A percentile compares a stretch with the other conserved stretches of the same genome.
phyloP scores from a whole-genome alignment of 2,797 vertebrate genomes.

The Enteromius thamalakanensis region DNA sequence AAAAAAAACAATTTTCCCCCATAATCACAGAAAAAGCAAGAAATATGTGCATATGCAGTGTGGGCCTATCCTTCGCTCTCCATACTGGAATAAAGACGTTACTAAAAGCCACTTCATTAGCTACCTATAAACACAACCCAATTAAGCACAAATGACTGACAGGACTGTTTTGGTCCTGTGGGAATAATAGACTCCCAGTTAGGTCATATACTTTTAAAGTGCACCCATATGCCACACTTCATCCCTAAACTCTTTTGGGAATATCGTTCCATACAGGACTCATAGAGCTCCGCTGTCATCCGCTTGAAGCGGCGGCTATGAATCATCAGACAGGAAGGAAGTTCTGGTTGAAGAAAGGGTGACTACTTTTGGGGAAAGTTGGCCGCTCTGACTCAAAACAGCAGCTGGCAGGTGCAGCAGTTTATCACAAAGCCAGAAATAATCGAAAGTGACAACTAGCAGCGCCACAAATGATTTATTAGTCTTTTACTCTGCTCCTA shows the following conservation, averaged over 20 bases:
- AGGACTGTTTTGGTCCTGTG: slow-evolving; percentile 5
- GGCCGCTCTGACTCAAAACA: slow-evolving; percentile 83
- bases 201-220: slow-evolving; percentile 45
- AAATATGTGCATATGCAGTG: background rate
- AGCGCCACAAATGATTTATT: slow-evolving; percentile 99
- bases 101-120: slow-evolving; percentile 14
- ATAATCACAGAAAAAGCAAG: background rate
- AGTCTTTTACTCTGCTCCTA: slow-evolving; percentile 98
- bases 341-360: slow-evolving; percentile 30
- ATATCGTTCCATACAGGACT: slow-evolving; percentile 9
- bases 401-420: slow-evolving; percentile 94
- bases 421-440: slow-evolving; percentile 98
- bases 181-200: slow-evolving; percentile 40
- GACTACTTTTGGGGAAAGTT: slow-evolving; percentile 69
- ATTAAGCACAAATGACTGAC: slow-evolving; percentile 19
- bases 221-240: slow-evolving; percentile 44
- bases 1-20: background rate
- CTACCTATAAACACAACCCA: slow-evolving; percentile 26
- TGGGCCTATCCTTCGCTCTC: background rate
- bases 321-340: slow-evolving; percentile 22
- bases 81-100: background rate
- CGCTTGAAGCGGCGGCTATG: background rate
- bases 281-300: background rate
- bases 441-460: slow-evolving; percentile 99
- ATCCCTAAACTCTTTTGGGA: slow-evolving; percentile 26